Evolutionary conservation across 2,888 invertebrate genomes (phyloP).

Genomic region (Leucania comma): DNA sequence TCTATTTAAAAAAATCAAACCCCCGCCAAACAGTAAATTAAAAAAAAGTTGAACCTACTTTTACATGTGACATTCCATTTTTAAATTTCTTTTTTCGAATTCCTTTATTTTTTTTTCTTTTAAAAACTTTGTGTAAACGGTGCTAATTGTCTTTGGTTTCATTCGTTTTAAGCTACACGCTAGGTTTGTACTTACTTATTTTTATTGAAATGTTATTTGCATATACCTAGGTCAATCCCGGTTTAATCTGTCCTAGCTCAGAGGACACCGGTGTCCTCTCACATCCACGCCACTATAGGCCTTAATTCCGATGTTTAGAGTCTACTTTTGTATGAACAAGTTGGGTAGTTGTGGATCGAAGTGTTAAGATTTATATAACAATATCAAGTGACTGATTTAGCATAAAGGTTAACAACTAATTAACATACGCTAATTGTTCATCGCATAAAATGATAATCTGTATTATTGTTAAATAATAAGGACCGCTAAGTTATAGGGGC

Average conservation of each 20-base stretch:
- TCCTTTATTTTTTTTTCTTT: not conserved
- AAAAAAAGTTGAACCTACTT: conserved; percentile 13
- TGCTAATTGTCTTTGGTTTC: not conserved
- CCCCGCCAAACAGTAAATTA: too few species aligned
- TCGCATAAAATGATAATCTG: conserved; percentile 7
- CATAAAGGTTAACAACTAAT: conserved; percentile 21
- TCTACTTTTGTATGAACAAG: too few species aligned
- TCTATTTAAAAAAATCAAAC: too few species aligned
- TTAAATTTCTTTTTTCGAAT: conserved; percentile 2
- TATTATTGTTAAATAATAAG: conserved; percentile 11
- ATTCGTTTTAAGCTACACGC: conserved; percentile 10
- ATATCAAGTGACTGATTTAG: conserved; percentile 44
- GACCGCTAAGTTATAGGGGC: conserved; percentile 11
- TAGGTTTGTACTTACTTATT: conserved; percentile 48
- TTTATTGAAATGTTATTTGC: conserved; percentile 19
- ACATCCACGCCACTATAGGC: too few species aligned
- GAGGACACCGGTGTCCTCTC: too few species aligned
- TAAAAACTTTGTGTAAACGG: not conserved
- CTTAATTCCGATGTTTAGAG: too few species aligned
- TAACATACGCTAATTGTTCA: conserved; percentile 3
- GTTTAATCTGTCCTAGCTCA: too few species aligned
- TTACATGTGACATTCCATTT: conserved; percentile 54
- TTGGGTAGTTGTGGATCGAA: too few species aligned
- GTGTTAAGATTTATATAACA: conserved; percentile 7
- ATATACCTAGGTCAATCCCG: conserved; percentile 6